phyloP scores from a whole-genome alignment of 2,113 vertebrate species.

The Oceanites oceanicus region DNA sequence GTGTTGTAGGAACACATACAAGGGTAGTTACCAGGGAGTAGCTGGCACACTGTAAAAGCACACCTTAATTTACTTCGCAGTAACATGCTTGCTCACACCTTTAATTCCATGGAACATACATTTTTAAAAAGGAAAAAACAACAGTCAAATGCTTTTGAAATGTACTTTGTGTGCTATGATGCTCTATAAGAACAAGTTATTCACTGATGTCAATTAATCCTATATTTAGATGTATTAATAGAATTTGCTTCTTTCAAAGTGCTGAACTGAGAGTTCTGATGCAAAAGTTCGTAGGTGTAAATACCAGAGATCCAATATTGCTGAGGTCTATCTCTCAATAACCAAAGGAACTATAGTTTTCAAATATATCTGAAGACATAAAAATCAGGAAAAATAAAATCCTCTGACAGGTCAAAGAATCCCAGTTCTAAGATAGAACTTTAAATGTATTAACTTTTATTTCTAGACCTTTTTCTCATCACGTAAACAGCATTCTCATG shows the following conservation, averaged over 20 bases:
- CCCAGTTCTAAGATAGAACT: background rate
- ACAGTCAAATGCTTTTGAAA: background rate
- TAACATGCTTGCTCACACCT: background rate
- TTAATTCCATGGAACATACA: background rate
- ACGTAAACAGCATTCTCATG: background rate
- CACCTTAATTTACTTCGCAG: background rate
- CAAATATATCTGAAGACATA: background rate
- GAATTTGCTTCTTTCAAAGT: background rate
- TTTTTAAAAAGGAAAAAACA: background rate
- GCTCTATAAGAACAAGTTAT: background rate
- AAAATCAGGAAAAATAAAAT: background rate
- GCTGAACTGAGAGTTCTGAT: background rate
- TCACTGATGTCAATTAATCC: background rate
- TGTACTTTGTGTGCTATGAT: background rate
- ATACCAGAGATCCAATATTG: background rate
- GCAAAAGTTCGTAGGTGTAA: background rate
- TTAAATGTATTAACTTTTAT: background rate
- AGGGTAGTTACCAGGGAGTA: background rate
- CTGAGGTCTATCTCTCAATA: background rate
- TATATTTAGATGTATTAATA: background rate
- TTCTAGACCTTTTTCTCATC: background rate
- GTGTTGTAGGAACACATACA: fast-evolving
- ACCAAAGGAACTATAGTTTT: background rate
- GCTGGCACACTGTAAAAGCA: background rate
- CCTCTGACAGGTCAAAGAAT: background rate